phyloP scores from a whole-genome alignment of 2,797 vertebrate species.

The Coregonus sp. region DNA sequence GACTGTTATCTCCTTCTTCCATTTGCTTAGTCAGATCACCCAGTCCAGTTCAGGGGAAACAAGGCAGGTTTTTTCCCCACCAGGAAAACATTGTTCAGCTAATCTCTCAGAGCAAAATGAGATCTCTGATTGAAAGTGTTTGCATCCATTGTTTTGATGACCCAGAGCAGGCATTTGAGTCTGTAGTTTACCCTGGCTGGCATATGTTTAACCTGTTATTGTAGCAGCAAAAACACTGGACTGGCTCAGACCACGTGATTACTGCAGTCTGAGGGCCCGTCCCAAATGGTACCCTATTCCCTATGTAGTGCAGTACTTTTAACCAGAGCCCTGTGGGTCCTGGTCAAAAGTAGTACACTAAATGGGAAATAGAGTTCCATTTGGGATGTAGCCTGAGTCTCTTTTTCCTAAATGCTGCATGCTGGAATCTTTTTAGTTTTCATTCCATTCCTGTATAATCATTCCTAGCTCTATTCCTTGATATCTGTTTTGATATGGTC shows the following conservation, averaged over 20 bases:
- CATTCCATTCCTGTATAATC: background rate
- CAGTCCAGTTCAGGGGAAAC: constrained; percentile 3
- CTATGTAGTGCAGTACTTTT: no score
- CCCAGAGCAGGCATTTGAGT: constrained; percentile 21
- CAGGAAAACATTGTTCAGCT: constrained; percentile 9
- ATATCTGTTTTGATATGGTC: background rate
- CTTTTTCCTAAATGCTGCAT: background rate
- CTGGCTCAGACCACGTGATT: background rate
- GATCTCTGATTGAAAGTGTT: constrained; percentile 18
- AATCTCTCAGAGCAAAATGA: constrained; percentile 26
- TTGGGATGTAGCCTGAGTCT: no score
- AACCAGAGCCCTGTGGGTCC: no score
- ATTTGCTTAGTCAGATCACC: constrained; percentile 6
- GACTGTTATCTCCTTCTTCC: background rate
- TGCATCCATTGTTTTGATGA: constrained; percentile 39
- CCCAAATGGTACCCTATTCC: no score
- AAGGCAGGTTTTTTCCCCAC: constrained; percentile 12
- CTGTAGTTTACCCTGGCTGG: constrained; percentile 17
- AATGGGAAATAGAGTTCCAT: no score
- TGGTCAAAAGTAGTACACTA: no score
- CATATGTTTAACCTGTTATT: constrained; percentile 30
- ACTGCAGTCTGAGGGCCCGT: constrained; percentile 4
- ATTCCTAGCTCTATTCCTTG: background rate
- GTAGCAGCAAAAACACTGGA: constrained; percentile 32
- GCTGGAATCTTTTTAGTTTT: background rate